Conservation (phyloP, 2,888 invertebrate genomes). For the Lypha dubia region DNA sequence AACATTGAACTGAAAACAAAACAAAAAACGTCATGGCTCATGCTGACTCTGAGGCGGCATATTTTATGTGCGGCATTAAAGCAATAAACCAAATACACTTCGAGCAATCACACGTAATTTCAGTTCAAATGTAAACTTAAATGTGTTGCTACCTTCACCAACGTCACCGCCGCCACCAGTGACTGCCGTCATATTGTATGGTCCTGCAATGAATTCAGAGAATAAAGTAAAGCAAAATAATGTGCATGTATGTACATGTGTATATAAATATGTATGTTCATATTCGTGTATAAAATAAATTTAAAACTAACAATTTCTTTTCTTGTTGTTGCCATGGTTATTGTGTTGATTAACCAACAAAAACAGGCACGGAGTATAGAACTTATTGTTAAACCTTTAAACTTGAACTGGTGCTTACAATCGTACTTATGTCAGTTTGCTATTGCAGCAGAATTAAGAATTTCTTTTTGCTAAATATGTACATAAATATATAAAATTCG, state of each 20-base stretch:
- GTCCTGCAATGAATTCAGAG: conserved; percentile 33
- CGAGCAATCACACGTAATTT: conserved; percentile 64
- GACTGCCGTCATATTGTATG: neutral
- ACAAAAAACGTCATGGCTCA: conserved; percentile 36
- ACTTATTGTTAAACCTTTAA: conserved; percentile 61
- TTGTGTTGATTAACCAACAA: conserved; percentile 51
- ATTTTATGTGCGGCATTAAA: conserved; percentile 48
- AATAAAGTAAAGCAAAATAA: conserved; percentile 33
- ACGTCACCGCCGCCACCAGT: conserved; percentile 3
- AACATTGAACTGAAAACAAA: conserved; percentile 15
- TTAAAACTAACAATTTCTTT: conserved; percentile 47
- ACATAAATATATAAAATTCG: neutral
- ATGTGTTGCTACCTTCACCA: conserved; percentile 38
- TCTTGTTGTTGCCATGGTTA: conserved; percentile 3
- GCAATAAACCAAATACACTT: conserved; percentile 46
- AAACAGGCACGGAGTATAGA: conserved; percentile 21
- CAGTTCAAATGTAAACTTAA: conserved; percentile 30
- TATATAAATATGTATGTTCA: neutral
- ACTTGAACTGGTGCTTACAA: conserved; percentile 61
- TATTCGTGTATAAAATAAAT: conserved; percentile 38
- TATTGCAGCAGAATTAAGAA: conserved; percentile 52
- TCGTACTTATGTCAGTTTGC: conserved; percentile 68
- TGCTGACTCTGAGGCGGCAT: conserved; percentile 61
- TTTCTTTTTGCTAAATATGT: conserved; percentile 17
- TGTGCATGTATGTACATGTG: neutral